These are phyloP conservation scores for Sarcophaga variegata DNA, from an alignment of 2,888 invertebrate species.

Conservation along the genomic window DNA sequence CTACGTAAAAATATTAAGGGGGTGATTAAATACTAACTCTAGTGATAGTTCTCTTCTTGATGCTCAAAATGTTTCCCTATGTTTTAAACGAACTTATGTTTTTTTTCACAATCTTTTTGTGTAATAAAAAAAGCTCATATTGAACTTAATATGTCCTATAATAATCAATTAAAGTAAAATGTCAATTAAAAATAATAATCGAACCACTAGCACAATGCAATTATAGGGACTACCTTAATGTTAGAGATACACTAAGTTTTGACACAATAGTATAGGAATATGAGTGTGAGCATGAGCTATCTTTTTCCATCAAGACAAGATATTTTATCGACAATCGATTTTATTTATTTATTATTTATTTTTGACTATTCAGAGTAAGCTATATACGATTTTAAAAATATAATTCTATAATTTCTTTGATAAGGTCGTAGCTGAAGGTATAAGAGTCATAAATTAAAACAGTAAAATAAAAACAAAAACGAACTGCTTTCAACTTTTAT, in stretches of 20 bases:
- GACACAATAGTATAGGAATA: neutral
- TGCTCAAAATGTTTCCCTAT: neutral
- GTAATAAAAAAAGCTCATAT: no score
- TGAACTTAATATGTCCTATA: no score
- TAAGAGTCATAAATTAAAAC: conserved; percentile 54
- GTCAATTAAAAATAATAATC: no score
- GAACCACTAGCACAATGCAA: neutral
- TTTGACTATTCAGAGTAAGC: conserved; percentile 45
- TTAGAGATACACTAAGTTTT: neutral
- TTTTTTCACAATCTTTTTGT: no score
- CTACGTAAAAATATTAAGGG: neutral
- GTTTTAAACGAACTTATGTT: no score
- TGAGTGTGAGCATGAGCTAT: conserved; percentile 46
- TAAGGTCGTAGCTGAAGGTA: conserved; percentile 57
- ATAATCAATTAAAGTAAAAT: no score
- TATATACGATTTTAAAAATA: conserved; percentile 53
- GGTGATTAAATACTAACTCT: conserved; percentile 21
- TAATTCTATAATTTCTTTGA: conserved; percentile 44
- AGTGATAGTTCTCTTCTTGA: neutral
- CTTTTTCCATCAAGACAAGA: conserved; percentile 67
- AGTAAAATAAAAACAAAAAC: conserved; percentile 3
- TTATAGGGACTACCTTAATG: neutral
- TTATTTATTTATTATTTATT: conserved; percentile 40
- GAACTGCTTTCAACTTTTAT: conserved; percentile 13
- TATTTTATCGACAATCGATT: conserved; percentile 67